phyloP scores from a whole-genome alignment of 2,797 vertebrate genomes.

The Caiman crocodilus region DNA sequence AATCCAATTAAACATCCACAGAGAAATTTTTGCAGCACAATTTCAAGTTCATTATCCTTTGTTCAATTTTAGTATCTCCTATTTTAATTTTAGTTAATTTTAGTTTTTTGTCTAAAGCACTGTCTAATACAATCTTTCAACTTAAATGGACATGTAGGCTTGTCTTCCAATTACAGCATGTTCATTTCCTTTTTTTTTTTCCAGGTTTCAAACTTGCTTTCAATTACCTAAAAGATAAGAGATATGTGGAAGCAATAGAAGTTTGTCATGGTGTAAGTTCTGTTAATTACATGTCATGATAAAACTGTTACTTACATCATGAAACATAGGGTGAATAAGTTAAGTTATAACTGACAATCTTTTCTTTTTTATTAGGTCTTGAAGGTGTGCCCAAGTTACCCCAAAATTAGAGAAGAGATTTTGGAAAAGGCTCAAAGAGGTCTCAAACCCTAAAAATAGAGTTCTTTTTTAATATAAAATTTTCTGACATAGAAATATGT shows the following conservation, averaged over 20 bases:
- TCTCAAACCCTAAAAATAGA: constrained; percentile 68
- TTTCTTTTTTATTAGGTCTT: constrained; percentile 77
- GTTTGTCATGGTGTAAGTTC: constrained; percentile 80
- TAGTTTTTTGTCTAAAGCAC: neutral
- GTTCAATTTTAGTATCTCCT: neutral
- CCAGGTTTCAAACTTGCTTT: constrained; percentile 84
- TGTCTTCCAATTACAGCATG: neutral
- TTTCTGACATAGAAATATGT: neutral
- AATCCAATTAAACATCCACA: neutral
- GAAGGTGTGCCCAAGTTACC: constrained; percentile 78
- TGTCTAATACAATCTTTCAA: neutral
- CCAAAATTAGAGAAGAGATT: constrained; percentile 81
- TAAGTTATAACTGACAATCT: neutral
- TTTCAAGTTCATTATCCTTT: neutral
- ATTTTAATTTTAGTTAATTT: neutral
- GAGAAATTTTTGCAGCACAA: neutral
- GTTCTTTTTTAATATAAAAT: neutral
- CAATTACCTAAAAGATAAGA: constrained; percentile 84
- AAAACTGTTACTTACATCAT: neutral
- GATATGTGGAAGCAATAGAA: constrained; percentile 80
- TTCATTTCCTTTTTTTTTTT: neutral
- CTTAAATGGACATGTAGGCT: neutral
- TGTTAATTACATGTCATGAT: neutral
- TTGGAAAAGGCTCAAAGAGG: constrained; percentile 78
- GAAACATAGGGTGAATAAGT: neutral